Conservation (phyloP, 2,888 invertebrate species). For the Molorchus minor region DNA sequence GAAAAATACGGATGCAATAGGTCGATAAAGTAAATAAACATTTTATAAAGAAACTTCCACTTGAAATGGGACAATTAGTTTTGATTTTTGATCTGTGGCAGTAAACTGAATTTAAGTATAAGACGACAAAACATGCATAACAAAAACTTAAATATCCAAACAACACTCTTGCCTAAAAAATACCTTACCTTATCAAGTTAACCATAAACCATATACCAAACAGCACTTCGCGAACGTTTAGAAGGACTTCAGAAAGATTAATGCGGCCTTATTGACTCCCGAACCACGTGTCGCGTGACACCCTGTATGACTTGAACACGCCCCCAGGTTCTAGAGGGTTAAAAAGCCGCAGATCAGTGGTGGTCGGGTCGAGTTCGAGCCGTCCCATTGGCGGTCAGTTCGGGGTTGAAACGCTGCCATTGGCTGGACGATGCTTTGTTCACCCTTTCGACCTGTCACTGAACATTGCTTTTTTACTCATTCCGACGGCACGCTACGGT, state of each 20-base stretch:
- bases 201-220: too few species aligned
- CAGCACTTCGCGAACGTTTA: conserved; percentile 15
- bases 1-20: too few species aligned
- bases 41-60: not conserved
- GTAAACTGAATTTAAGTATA: too few species aligned
- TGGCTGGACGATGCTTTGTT: conserved; percentile 51
- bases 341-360: conserved; percentile 55
- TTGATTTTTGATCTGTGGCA: too few species aligned
- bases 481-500: conserved; percentile 27
- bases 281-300: conserved; percentile 19
- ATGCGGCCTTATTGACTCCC: conserved; percentile 7
- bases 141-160: too few species aligned
- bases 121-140: too few species aligned
- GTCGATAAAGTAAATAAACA: not conserved
- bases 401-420: conserved; percentile 43
- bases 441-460: conserved; percentile 57
- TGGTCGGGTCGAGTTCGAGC: conserved; percentile 43
- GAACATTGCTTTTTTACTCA: conserved; percentile 44
- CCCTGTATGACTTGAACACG: conserved; percentile 47
- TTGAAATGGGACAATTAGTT: not conserved
- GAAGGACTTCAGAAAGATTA: conserved; percentile 11
- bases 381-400: conserved; percentile 44
- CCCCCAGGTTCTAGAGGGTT: conserved; percentile 51
- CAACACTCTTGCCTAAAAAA: conserved; percentile 6
- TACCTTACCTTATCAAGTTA: too few species aligned